Percentiles rank a stretch among this genome's conserved stretches.
phyloP scores from a whole-genome alignment of 2,113 vertebrate genomes.

The Dryoscopus gambensis region DNA sequence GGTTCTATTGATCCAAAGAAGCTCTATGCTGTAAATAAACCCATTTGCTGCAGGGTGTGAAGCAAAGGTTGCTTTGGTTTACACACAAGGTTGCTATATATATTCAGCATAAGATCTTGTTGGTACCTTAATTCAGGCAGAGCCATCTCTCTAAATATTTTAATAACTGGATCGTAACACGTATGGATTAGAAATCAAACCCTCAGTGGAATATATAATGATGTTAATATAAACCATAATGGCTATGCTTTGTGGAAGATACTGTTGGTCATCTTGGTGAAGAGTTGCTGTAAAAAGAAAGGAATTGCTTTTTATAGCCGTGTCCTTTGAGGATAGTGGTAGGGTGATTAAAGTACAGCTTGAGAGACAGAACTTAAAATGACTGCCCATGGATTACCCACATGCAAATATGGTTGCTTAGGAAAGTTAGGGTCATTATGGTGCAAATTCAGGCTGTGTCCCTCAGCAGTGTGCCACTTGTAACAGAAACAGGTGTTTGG shows the following conservation, averaged over 20 bases:
- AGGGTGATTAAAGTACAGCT: background rate
- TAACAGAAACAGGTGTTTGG: background rate
- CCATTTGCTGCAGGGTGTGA: background rate
- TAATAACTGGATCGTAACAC: background rate
- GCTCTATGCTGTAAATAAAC: background rate
- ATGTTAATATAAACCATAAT: background rate
- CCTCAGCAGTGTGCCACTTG: rapidly evolving
- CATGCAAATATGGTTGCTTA: background rate
- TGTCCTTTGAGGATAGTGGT: background rate
- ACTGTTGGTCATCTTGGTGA: background rate
- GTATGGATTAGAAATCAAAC: background rate
- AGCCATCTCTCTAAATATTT: background rate
- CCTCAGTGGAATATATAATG: background rate
- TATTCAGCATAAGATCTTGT: background rate
- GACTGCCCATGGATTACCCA: background rate
- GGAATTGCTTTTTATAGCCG: background rate
- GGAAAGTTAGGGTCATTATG: background rate
- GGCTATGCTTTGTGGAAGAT: background rate
- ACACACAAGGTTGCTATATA: background rate
- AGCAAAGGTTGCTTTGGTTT: background rate
- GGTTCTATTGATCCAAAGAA: background rate
- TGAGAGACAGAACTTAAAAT: background rate
- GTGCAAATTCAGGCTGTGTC: background rate
- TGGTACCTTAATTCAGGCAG: background rate
- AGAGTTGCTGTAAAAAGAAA: background rate